Percentiles rank a stretch among this genome's conserved stretches.
Conservation (phyloP, 2,113 vertebrate genomes). For the Vidua chalybeata region DNA sequence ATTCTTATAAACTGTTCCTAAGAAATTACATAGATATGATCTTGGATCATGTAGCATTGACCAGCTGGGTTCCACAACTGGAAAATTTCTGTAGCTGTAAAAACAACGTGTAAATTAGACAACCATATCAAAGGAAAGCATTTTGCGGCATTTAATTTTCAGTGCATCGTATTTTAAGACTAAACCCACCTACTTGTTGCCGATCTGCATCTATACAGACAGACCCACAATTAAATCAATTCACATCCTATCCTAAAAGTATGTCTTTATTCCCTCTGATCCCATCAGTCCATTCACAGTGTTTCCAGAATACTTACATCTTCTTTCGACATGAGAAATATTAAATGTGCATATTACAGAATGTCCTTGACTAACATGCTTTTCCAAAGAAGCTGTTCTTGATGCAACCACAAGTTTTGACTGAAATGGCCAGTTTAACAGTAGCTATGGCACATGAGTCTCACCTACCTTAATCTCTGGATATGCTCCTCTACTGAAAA, state of each 20-base stretch:
- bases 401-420: neutral
- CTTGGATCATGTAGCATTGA: conserved; percentile 85
- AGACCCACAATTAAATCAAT: neutral
- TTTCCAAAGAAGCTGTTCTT: neutral
- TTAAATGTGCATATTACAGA: neutral
- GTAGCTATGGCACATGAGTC: neutral
- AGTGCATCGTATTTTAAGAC: neutral
- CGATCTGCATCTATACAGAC: neutral
- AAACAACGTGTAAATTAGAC: neutral
- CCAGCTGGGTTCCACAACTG: conserved; percentile 84
- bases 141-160: neutral
- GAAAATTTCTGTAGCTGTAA: conserved; percentile 92
- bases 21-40: conserved; percentile 90
- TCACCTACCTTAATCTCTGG: neutral
- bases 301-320: neutral
- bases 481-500: neutral
- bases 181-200: neutral
- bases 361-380: neutral
- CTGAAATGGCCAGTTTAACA: neutral
- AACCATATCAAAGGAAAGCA: neutral
- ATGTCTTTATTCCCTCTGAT: neutral
- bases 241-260: neutral
- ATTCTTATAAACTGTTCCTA: conserved; percentile 94
- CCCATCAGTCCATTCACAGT: neutral
- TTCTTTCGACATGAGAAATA: neutral